Conservation (phyloP, 2,113 vertebrate genomes). For the Dasyurus viverrinus region DNA sequence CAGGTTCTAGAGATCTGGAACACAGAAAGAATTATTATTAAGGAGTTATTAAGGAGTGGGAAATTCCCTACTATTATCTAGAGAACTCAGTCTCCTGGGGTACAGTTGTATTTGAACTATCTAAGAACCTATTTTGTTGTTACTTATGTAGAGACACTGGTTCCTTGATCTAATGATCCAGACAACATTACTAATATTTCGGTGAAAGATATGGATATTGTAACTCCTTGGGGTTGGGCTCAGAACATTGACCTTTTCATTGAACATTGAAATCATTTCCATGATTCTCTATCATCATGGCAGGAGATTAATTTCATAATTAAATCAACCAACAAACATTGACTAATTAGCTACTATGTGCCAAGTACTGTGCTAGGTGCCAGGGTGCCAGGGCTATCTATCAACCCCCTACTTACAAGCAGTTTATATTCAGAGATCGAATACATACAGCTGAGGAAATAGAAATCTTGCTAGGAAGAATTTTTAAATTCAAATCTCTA, state of each 20-base stretch:
- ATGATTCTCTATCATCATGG: background rate
- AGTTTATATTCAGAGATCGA: background rate
- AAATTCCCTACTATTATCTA: background rate
- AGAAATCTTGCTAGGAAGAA: background rate
- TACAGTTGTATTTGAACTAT: background rate
- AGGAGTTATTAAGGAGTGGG: background rate
- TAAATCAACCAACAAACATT: background rate
- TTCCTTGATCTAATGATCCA: background rate
- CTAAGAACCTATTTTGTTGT: background rate
- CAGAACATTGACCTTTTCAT: background rate
- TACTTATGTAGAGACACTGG: background rate
- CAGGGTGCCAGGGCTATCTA: background rate
- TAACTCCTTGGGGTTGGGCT: background rate
- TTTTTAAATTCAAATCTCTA: background rate
- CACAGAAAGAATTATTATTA: background rate
- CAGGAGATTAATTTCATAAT: background rate
- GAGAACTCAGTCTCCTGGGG: background rate
- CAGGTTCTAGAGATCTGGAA: background rate
- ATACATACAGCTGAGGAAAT: background rate
- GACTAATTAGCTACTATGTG: background rate
- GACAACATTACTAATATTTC: background rate
- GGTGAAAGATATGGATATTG: background rate
- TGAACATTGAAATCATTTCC: too few relatives aligned
- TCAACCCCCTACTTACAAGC: background rate
- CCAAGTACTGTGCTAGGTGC: background rate